Conservation (phyloP, 1,140 invertebrate genomes). For the Drosophila punjabiensis region DNA sequence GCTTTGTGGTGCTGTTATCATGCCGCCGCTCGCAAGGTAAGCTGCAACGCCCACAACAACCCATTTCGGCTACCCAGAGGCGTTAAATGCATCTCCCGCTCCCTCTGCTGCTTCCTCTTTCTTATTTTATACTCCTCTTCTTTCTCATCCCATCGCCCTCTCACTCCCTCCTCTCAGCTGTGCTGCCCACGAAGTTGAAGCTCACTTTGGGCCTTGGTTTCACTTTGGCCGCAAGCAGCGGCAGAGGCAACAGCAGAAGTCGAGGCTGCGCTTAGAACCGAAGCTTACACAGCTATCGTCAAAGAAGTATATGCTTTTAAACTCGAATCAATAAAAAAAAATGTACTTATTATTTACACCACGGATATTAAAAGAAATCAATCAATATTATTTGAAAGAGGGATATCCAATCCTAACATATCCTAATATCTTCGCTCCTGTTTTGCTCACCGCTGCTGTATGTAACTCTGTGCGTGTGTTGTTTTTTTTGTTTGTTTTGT, state of each 20-base stretch:
- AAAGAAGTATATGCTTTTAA: background rate
- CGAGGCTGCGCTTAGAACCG: constrained; percentile 30
- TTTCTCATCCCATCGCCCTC: background rate
- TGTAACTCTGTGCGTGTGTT: constrained; percentile 2
- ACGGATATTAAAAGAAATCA: too few relatives aligned
- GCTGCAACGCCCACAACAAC: constrained; percentile 61
- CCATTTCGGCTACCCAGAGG: constrained; percentile 46
- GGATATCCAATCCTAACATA: too few relatives aligned
- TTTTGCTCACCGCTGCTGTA: background rate
- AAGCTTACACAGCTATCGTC: constrained; percentile 5
- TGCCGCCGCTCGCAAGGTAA: constrained; percentile 49
- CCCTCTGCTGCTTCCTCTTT: background rate
- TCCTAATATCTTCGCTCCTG: background rate
- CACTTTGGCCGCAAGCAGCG: constrained; percentile 28
- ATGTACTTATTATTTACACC: too few relatives aligned
- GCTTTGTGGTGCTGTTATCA: constrained; percentile 39
- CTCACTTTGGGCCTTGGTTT: constrained; percentile 43
- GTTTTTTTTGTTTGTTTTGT: constrained; percentile 25
- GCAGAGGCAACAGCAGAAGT: constrained; percentile 1
- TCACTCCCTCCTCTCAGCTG: constrained; percentile 13
- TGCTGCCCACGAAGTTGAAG: constrained; percentile 49
- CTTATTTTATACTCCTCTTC: background rate
- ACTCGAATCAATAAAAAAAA: too few relatives aligned
- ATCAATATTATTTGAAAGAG: too few relatives aligned
- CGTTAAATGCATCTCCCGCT: constrained; percentile 51